Evolutionary conservation across 1,140 invertebrate genomes (phyloP).

Genomic region (Dufourea novaeangliae): DNA sequence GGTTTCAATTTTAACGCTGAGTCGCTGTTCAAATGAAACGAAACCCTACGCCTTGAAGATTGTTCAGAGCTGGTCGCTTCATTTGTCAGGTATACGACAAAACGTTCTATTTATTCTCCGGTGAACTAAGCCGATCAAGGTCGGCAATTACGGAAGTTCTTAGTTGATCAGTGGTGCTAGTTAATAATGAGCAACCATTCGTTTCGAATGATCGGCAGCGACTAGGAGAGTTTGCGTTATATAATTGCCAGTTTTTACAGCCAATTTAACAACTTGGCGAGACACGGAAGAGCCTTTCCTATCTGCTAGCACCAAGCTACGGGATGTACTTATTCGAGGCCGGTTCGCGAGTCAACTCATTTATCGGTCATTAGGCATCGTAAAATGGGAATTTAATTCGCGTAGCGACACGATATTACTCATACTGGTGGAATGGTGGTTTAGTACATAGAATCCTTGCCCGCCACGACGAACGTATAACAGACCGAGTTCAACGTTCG

Average conservation of each 20-base stretch:
- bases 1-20: too few species aligned
- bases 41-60: not conserved
- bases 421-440: too few species aligned
- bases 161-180: not conserved
- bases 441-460: too few species aligned
- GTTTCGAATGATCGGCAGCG: not conserved
- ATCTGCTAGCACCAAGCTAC: too few species aligned
- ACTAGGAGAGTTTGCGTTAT: not conserved
- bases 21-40: not conserved
- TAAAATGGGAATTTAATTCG: not conserved
- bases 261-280: not conserved
- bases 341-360: not conserved
- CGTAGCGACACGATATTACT: too few species aligned
- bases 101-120: too few species aligned
- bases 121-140: not conserved
- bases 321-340: not conserved
- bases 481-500: not conserved
- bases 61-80: too few species aligned
- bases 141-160: not conserved
- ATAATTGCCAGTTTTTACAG: slow-evolving; percentile 3
- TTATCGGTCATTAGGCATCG: not conserved
- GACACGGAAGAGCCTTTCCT: not conserved
- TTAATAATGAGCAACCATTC: not conserved
- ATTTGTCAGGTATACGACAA: too few species aligned
- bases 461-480: too few species aligned